Conservation (phyloP, 2,797 vertebrate genomes). For the Xenopus petersii region DNA sequence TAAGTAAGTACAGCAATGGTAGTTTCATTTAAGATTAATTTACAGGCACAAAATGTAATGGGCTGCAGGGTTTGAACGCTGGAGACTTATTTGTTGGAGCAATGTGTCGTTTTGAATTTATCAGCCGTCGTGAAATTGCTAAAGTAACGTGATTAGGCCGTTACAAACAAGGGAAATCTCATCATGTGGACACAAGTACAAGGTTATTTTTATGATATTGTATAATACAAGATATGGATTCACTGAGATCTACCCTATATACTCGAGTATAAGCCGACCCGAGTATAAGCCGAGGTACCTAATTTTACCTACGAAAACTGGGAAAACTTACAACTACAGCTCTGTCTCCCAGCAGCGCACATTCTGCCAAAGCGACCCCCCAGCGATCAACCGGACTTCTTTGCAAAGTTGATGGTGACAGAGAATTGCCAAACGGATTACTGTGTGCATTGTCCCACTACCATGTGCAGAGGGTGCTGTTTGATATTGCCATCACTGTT, state of each 20-base stretch:
- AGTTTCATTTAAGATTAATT: slow-evolving; percentile 69
- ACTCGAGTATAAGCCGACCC: too few species aligned
- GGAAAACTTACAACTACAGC: too few species aligned
- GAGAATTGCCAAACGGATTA: too few species aligned
- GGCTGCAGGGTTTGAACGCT: slow-evolving; percentile 59
- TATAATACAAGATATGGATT: background rate
- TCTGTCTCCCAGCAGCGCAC: too few species aligned
- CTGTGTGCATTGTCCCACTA: too few species aligned
- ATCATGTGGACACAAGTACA: slow-evolving; percentile 24
- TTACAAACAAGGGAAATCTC: slow-evolving; percentile 43
- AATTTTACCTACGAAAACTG: too few species aligned
- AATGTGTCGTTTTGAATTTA: slow-evolving; percentile 60
- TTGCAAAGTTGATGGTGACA: too few species aligned
- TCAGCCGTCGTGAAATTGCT: slow-evolving; percentile 56
- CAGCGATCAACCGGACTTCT: too few species aligned
- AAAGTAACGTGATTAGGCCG: slow-evolving; percentile 52
- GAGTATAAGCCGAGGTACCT: too few species aligned
- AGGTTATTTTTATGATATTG: background rate
- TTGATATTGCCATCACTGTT: too few species aligned
- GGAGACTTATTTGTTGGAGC: slow-evolving; percentile 53
- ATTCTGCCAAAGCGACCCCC: too few species aligned
- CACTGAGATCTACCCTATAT: background rate
- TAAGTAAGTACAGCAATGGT: slow-evolving; percentile 57
- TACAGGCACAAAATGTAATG: slow-evolving; percentile 64
- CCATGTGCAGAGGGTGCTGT: too few species aligned